phyloP scores from a whole-genome alignment of 2,797 vertebrate species.

The Tiaroga cobitis region DNA sequence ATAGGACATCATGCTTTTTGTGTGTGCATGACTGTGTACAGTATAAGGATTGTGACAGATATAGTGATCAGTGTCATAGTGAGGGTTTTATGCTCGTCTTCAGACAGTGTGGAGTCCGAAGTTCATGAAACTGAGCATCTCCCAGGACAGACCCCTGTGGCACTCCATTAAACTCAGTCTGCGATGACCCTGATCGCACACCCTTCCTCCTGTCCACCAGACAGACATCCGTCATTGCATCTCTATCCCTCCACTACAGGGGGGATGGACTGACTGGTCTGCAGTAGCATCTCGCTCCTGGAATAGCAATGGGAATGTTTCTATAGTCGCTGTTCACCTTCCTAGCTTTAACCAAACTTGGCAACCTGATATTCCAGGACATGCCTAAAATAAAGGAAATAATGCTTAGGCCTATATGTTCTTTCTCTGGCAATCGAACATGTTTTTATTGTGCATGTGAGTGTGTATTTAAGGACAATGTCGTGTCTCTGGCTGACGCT shows the following conservation, averaged over 20 bases:
- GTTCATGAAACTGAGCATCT: slow-evolving; percentile 10
- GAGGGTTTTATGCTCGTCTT: neutral
- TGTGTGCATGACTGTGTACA: neutral
- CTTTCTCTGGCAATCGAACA: neutral
- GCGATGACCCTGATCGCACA: neutral
- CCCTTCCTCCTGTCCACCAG: neutral
- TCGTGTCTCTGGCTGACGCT: neutral
- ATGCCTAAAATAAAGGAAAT: too few species aligned
- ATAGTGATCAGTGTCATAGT: neutral
- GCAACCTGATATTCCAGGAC: slow-evolving; percentile 10
- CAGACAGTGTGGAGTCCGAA: slow-evolving; percentile 12
- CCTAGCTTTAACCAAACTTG: slow-evolving; percentile 19
- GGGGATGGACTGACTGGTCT: neutral
- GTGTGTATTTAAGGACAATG: slow-evolving; percentile 31
- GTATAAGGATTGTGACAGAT: neutral
- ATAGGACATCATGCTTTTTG: neutral
- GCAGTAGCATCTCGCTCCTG: slow-evolving; percentile 24
- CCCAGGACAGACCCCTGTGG: neutral
- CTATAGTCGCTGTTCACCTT: neutral
- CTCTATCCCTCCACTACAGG: slow-evolving; percentile 23
- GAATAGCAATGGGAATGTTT: slow-evolving; percentile 36
- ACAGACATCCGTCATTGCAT: slow-evolving; percentile 5
- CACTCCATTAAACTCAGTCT: slow-evolving; percentile 10
- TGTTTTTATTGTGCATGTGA: slow-evolving; percentile 1
- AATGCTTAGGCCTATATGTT: slow-evolving; percentile 1